Conservation (phyloP, 2,113 vertebrate species). For the Motacilla alba region DNA sequence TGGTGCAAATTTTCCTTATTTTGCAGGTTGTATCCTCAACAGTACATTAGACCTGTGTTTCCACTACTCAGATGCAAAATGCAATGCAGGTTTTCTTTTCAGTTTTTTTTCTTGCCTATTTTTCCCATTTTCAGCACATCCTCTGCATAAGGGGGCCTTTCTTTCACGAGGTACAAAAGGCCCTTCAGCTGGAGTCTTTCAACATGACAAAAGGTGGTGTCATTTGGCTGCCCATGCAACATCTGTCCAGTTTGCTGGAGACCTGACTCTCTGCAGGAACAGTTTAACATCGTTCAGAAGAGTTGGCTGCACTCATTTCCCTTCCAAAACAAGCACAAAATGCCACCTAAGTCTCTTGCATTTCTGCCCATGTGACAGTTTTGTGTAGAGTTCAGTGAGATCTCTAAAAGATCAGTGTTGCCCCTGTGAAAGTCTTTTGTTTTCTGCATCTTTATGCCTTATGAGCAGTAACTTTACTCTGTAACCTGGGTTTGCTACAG, state of each 20-base stretch:
- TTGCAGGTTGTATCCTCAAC: not conserved
- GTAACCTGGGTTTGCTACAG: not conserved
- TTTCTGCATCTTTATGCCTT: not conserved
- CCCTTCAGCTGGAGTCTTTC: constrained; percentile 27
- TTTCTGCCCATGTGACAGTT: not conserved
- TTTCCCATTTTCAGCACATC: not conserved
- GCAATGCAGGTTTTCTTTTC: not conserved
- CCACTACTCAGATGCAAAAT: not conserved
- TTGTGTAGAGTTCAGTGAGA: not conserved
- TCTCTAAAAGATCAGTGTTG: not conserved
- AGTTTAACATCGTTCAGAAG: not conserved
- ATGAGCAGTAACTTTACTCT: not conserved
- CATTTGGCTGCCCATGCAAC: not conserved
- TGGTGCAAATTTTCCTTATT: not conserved
- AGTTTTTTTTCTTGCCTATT: not conserved
- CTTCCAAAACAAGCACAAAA: not conserved
- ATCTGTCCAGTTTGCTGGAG: constrained; percentile 7
- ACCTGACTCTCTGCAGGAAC: not conserved
- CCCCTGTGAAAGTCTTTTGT: not conserved
- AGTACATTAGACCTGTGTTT: not conserved
- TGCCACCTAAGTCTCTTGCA: not conserved
- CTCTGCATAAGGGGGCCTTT: not conserved
- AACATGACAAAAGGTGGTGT: constrained; percentile 15
- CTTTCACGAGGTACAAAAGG: not conserved
- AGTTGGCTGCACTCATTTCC: not conserved